Percentiles rank a stretch among this genome's conserved stretches.
Conservation (phyloP, 2,797 vertebrate species). For the Apogon talboti region DNA sequence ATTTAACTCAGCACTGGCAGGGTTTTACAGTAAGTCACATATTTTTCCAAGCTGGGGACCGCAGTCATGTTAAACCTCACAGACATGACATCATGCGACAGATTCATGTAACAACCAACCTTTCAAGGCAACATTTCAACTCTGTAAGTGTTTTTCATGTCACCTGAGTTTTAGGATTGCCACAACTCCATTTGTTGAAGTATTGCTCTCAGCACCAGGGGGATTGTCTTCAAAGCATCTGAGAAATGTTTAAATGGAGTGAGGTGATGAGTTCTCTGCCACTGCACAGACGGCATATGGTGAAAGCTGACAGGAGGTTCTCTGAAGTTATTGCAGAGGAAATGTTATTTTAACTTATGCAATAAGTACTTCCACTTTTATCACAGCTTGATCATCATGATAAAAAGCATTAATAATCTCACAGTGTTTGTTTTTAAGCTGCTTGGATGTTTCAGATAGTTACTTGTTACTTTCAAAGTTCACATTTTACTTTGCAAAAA, state of each 20-base stretch:
- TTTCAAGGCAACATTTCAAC: conserved; percentile 33
- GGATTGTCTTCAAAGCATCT: conserved; percentile 23
- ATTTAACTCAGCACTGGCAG: conserved; percentile 50
- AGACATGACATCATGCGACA: conserved; percentile 67
- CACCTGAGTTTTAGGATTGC: conserved; percentile 44
- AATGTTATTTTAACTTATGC: conserved; percentile 46
- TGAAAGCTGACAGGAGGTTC: conserved; percentile 20
- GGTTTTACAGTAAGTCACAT: conserved; percentile 20
- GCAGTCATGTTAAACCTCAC: conserved; percentile 31
- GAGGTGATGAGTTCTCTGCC: conserved; percentile 3
- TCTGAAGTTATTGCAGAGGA: neutral
- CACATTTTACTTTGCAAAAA: too few relatives aligned
- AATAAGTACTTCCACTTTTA: conserved; percentile 27
- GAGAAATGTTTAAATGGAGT: conserved; percentile 16
- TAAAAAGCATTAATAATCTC: conserved; percentile 9
- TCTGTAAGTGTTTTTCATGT: conserved; percentile 37
- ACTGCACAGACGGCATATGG: neutral
- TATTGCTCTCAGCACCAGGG: conserved; percentile 16
- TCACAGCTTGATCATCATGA: conserved; percentile 27
- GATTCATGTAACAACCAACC: conserved; percentile 48
- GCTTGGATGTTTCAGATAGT: too few relatives aligned
- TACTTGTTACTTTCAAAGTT: too few relatives aligned
- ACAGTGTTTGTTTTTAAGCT: too few relatives aligned
- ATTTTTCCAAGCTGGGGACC: conserved; percentile 40
- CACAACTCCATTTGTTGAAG: conserved; percentile 11